Evolutionary conservation across 2,888 invertebrate species (phyloP), one percentile per base, ranked within the genome.

Genomic region (Nymphalis urticae): DNA sequence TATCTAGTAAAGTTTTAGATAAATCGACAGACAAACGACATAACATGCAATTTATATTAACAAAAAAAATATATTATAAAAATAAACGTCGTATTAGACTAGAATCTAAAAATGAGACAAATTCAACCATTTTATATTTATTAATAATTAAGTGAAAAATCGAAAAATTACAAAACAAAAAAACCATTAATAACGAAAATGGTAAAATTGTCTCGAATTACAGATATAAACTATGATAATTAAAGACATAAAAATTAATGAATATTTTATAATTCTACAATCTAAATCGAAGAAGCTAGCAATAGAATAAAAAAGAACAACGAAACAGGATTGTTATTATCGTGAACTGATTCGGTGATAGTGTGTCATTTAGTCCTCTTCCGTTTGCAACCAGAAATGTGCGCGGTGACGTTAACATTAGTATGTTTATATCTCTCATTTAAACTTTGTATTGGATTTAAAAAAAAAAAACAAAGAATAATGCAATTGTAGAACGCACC

Each of bases 31-130:
- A 78, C 76, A 77, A 77, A 85, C 82, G 85, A 86, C 82, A 87
- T 79, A 65, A 80, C 89, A 89, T 89, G 89, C 89, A 88, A 83
- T 83, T 84, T 80, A 58, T 36, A 58, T 58, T 58, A 42, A 58
- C 36, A 58, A 58, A 42, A 42, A n/a, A 21, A 21, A 21, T 21
- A 21, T 77, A 76, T 78, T 73, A 77, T 66, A 71, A 53, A 66
- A 71, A 32, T 66, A 73, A 73, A 70, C 64, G 73, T 58, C 54
- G 60, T 65, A 54, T 48, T 42, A 63, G 51, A 63, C 17, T 48
- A 62, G 51, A 19, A 68, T 59, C 65, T 48, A 32, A 47, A 36
- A 69, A 65, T 72, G 76, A 75, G 75, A 69, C 74, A 76, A n/a
- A 75, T 75, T 73, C 62, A 62, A 73, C 76, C 75, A 75, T 21